These are phyloP conservation scores for Sphaerodactylus townsendi DNA, from an alignment of 2,113 vertebrate species.

Conservation along the genomic window DNA sequence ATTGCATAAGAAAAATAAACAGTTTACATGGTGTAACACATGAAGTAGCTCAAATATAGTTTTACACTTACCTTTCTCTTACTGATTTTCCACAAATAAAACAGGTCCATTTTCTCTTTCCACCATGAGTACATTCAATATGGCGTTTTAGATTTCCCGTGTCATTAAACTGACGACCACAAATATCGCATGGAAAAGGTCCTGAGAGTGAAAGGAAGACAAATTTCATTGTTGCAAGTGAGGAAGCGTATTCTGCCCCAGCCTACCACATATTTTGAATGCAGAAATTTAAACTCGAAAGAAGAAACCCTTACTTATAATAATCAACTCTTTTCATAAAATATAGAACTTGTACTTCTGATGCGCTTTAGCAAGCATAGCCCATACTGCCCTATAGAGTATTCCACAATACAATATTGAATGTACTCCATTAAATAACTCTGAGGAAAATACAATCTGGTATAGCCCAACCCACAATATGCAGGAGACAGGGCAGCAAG, in stretches of 20 bases:
- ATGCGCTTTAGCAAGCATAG: background rate
- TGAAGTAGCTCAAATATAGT: background rate
- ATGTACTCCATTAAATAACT: too few species aligned
- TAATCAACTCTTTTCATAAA: background rate
- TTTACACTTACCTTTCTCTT: constrained; percentile 85
- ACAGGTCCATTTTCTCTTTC: constrained; percentile 97
- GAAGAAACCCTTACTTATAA: background rate
- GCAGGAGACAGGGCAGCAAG: background rate
- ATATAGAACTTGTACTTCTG: background rate
- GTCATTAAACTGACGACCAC: constrained; percentile 96
- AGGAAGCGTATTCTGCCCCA: background rate
- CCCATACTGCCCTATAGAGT: background rate
- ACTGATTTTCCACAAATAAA: constrained; percentile 96
- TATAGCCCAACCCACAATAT: background rate
- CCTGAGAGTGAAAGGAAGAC: constrained; percentile 69
- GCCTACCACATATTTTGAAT: background rate
- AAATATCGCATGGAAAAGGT: constrained; percentile 97
- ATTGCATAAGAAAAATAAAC: background rate
- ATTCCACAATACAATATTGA: background rate
- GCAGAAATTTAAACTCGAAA: background rate
- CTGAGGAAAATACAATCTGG: background rate
- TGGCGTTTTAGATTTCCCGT: constrained; percentile 95
- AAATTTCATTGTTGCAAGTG: background rate
- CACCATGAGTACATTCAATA: constrained; percentile 96
- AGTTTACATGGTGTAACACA: background rate